Percentiles rank a stretch among this genome's conserved stretches.
Conservation (phyloP, 2,888 invertebrate genomes). For the Portevinia maculata region DNA sequence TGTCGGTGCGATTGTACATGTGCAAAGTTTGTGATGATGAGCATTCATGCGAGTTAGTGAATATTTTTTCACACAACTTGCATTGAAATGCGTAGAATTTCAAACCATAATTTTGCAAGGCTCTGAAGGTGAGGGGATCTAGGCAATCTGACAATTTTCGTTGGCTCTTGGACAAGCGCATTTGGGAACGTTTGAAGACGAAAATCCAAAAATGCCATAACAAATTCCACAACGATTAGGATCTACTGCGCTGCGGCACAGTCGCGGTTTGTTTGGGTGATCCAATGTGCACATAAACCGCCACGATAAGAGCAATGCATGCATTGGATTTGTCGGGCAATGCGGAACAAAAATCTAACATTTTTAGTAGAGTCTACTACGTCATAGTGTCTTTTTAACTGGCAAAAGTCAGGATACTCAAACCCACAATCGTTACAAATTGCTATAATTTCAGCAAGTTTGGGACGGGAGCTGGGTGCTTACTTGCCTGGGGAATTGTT, state of each 20-base stretch:
- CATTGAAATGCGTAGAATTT: constrained; percentile 12
- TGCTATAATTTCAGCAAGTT: no score
- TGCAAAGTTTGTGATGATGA: constrained; percentile 21
- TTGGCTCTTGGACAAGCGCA: constrained; percentile 42
- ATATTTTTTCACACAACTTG: constrained; percentile 7
- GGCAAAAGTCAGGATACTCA: no score
- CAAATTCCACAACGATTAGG: constrained; percentile 40
- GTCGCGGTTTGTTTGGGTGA: neutral
- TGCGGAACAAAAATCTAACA: no score
- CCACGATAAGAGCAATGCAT: constrained; percentile 17
- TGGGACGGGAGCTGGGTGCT: no score
- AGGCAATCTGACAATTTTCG: constrained; percentile 37
- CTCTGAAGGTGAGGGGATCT: no score
- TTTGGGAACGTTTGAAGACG: neutral
- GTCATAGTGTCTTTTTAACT: no score
- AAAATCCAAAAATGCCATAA: constrained; percentile 15
- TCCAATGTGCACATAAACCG: neutral
- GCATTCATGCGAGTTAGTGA: neutral
- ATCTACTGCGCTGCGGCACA: constrained; percentile 21
- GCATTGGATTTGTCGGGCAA: no score
- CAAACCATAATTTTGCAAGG: constrained; percentile 34
- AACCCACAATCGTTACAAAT: no score
- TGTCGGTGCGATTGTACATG: no score
- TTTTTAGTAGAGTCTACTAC: no score
- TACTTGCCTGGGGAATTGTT: no score